Evolutionary conservation across 2,113 vertebrate species (phyloP).

Genomic region (Gymnorhina tibicen): DNA sequence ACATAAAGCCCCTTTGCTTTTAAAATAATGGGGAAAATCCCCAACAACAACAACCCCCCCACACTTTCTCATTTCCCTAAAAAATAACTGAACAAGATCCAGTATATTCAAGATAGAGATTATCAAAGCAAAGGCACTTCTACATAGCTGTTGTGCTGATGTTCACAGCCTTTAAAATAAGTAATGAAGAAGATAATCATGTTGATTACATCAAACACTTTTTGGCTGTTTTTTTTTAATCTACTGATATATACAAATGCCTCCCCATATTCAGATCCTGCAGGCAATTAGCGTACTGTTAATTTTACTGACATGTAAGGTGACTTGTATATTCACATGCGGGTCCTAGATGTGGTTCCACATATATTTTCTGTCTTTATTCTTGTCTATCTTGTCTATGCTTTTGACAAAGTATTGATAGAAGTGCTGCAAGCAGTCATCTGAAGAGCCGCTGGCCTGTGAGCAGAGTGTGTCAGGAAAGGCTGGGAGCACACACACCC

Average conservation of each 20-base stretch:
- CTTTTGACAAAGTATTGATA: not conserved
- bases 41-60: fast-evolving
- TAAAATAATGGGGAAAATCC: not conserved
- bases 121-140: not conserved
- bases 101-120: not conserved
- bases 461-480: not conserved
- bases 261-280: not conserved
- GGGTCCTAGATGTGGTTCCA: not conserved
- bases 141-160: not conserved
- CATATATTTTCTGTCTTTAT: not conserved
- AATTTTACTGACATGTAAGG: not conserved
- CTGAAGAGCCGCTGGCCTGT: not conserved
- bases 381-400: not conserved
- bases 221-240: not conserved
- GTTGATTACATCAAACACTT: not conserved
- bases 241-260: not conserved
- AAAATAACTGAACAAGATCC: not conserved
- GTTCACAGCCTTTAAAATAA: not conserved
- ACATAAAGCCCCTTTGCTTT: not conserved
- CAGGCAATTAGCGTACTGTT: not conserved
- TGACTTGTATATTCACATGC: not conserved
- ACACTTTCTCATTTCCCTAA: not conserved
- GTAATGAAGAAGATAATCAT: not conserved
- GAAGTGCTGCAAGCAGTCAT: not conserved
- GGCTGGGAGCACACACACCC: not conserved